Base-by-base conservation (phyloP, 2,797 vertebrate species). In the Scolopax bukidnonensis region DNA sequence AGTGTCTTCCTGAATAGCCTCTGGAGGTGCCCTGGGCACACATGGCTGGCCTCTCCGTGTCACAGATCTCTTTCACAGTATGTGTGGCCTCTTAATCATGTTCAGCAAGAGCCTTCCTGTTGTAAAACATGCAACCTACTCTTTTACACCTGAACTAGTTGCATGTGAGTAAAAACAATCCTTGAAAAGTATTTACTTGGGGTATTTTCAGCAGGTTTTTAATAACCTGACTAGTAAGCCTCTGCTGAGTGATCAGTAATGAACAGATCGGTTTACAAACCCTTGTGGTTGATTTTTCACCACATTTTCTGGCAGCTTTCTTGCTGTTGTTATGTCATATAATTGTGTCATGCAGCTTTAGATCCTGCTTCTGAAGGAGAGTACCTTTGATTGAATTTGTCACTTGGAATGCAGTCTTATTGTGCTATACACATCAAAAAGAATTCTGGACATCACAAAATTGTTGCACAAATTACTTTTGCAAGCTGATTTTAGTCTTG, bases 311-410 rank as follows among this genome's bases (percentile, higher is more conserved):
- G 41, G 41, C 41, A 68, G 41, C 57, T 79, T 28, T 80, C 21
- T 75, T 61, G 56, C 78, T 96, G 36, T 36, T 36, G 36, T 36
- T 36, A 36, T 36, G 36, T 36, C 9, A 36, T 36, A 36, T 36
- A 36, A 9, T 67, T 47, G 48, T 59, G 60, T 83, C 77, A 30
- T 5, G 45, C 70, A 81, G 87, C 87, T 82, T 95, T 57, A 92
- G 77, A 89, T 90, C 28, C 20, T 33, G 5, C 71, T 90, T 93
- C 86, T 95, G 91, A 96, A 74, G 63, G 90, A 64, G 70, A 59
- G 40, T 45, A 68, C 45, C 75, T 93, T 82, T 88, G 89, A 94
- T 82, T 81, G 77, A 86, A 71, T 82, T 85, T 93, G 86, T 89
- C 88, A 68, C 77, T 89, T 89, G 81, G 85, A 60, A 88, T 95